Evolutionary conservation across 2,113 vertebrate species (phyloP), one percentile per base, ranked within the genome.

Genomic region (Salvator merianae): DNA sequence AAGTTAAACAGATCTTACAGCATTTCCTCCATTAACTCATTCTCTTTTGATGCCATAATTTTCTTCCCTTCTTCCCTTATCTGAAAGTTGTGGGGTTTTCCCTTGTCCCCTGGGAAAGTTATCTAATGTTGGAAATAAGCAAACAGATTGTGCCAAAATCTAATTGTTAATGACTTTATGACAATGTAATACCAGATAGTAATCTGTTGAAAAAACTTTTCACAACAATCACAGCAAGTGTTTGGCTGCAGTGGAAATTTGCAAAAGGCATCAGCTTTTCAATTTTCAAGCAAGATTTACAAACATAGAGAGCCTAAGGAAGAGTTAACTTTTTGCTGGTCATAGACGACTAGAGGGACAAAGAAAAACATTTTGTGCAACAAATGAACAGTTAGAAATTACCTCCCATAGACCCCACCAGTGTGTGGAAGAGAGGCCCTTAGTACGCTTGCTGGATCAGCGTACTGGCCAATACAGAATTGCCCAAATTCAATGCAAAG

Each of bases 121-220:
- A 92, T 73, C 3, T 53, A 59, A n/a, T 89, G 80, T 36, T 84
- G 86, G 50, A 86, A 92, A 85, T 68, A 81, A 40, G 85, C 89
- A 89, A 89, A 80, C 63, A 86, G 89, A 85, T 88, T 66, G 70
- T 79, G 78, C 85, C 82, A 87, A 79, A 84, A 69, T 82, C 1
- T 77, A n/a, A 77, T 62, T 14, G 85, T 88, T 88, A 69, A 88
- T 63, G 14, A 50, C 68, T 70, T 66, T 40, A 53, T 85, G 70
- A 89, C 59, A 81, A 83, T 30, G 43, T 78, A 83, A 83, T 84
- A 59, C 14, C 79, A 80, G 53, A 71, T 50, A 82, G 55, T 30
- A 74, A 76, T 63, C 9, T 34, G 43, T 63, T 47, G 66, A 62
- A 86, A 85, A 59, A 88, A 85, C 59, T 81, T 62, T 53, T 22